These are phyloP conservation scores for Tachyglossus aculeatus DNA, from an alignment of 2,797 vertebrate species.

Conservation along the genomic window DNA sequence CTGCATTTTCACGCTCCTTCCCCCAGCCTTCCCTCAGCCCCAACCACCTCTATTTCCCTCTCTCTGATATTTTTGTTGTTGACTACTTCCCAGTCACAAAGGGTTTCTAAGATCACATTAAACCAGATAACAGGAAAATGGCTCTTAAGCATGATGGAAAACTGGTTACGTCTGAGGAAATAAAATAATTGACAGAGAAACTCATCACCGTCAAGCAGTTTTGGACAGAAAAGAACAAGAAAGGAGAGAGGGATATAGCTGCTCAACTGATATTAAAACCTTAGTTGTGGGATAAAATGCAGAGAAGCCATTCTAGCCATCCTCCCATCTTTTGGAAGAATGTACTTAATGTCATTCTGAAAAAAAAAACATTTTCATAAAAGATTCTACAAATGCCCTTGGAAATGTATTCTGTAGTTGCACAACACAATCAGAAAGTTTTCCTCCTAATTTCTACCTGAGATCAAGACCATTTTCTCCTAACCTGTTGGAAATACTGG, in stretches of 20 bases:
- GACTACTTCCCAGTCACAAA: constrained; percentile 6
- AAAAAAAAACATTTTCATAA: too few relatives aligned
- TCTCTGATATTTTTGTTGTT: constrained; percentile 24
- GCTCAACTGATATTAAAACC: background rate
- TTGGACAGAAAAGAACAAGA: constrained; percentile 1
- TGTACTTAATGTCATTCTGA: too few relatives aligned
- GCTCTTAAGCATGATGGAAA: constrained; percentile 6
- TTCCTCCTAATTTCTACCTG: too few relatives aligned
- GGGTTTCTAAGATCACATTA: constrained; percentile 10
- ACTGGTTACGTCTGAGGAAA: background rate
- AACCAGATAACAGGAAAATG: background rate
- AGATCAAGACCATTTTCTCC: too few relatives aligned
- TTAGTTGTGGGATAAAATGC: too few relatives aligned
- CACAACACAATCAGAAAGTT: too few relatives aligned
- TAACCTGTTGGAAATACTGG: too few relatives aligned
- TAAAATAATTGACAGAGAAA: background rate
- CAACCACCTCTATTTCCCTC: background rate
- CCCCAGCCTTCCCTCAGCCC: constrained; percentile 5
- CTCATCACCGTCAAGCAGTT: background rate
- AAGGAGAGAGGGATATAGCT: background rate
- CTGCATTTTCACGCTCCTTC: background rate
- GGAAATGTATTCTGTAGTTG: too few relatives aligned
- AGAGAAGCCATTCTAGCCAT: too few relatives aligned
- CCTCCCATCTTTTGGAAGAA: too few relatives aligned
- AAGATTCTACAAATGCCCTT: too few relatives aligned